phyloP scores from a whole-genome alignment of 2,797 vertebrate species.

The Xerus rutilus region DNA sequence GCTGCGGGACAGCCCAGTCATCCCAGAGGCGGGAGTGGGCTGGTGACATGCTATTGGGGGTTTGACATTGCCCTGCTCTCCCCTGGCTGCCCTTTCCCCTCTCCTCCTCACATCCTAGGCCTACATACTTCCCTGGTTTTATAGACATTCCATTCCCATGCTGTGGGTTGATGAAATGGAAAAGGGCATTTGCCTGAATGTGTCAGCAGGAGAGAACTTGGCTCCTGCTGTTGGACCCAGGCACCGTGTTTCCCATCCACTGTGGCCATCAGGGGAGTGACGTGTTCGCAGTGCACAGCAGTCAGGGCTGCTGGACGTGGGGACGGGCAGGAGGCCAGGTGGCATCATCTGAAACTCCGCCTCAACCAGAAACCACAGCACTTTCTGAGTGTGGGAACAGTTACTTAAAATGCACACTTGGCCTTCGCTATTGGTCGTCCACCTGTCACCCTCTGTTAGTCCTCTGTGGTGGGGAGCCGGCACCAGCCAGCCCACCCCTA shows the following conservation, averaged over 20 bases:
- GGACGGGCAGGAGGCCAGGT: constrained; percentile 13
- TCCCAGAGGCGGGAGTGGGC: too few relatives aligned
- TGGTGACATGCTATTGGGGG: background rate
- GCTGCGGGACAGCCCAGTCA: fast-evolving
- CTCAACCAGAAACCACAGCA: background rate
- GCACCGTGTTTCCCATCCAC: background rate
- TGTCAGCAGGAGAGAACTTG: constrained; percentile 51
- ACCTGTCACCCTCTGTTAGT: background rate
- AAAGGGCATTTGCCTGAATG: constrained; percentile 32
- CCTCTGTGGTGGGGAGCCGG: background rate
- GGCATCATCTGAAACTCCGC: background rate
- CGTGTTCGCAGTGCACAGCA: background rate
- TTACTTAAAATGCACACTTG: background rate
- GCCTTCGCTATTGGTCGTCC: background rate
- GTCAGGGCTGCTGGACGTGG: background rate
- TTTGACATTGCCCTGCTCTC: background rate
- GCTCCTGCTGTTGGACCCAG: background rate
- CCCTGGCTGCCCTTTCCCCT: background rate
- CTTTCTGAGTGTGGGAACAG: background rate
- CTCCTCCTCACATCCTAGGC: background rate
- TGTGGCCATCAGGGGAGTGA: background rate
- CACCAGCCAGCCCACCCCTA: background rate
- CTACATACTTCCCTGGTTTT: background rate
- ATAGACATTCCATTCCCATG: constrained; percentile 51
- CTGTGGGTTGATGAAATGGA: constrained; percentile 49